Percentiles rank a stretch among this genome's conserved stretches.
phyloP scores from a whole-genome alignment of 2,113 vertebrate genomes.

The Platichthys flesus region DNA sequence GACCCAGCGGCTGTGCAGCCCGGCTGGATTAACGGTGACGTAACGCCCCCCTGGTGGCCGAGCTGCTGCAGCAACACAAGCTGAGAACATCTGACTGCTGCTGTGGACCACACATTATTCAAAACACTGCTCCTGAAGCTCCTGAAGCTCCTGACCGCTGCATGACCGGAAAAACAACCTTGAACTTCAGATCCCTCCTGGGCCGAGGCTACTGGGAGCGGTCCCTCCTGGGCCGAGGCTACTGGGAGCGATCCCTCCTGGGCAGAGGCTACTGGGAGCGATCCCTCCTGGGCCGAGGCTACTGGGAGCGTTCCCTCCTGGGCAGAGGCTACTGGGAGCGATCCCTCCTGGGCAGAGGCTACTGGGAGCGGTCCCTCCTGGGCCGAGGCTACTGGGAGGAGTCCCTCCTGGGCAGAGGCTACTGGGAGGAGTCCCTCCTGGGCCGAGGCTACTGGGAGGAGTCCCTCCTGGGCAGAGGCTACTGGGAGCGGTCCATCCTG shows the following conservation, averaged over 20 bases:
- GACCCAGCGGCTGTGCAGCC: slow-evolving; percentile 40
- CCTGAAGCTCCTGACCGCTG: neutral
- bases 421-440: neutral
- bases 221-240: too few relatives aligned
- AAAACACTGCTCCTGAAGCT: too few relatives aligned
- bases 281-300: too few relatives aligned
- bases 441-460: slow-evolving; percentile 16
- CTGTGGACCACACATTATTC: neutral
- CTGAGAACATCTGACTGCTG: neutral
- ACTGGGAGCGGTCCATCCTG: too few relatives aligned
- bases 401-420: too few relatives aligned
- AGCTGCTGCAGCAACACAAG: slow-evolving; percentile 1
- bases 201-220: neutral
- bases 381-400: too few relatives aligned
- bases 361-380: too few relatives aligned
- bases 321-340: too few relatives aligned
- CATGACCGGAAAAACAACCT: slow-evolving; percentile 14
- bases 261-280: too few relatives aligned
- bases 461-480: neutral
- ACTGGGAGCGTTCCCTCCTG: too few relatives aligned
- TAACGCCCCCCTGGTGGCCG: slow-evolving; percentile 20
- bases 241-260: too few relatives aligned
- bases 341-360: too few relatives aligned
- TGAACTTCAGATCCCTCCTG: slow-evolving; percentile 2
- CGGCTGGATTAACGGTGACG: slow-evolving; percentile 55